A percentile compares a stretch with the other conserved stretches of the same genome.
These are phyloP conservation scores for Acridotheres tristis DNA, from an alignment of 2,797 vertebrate genomes.

Conservation along the genomic window DNA sequence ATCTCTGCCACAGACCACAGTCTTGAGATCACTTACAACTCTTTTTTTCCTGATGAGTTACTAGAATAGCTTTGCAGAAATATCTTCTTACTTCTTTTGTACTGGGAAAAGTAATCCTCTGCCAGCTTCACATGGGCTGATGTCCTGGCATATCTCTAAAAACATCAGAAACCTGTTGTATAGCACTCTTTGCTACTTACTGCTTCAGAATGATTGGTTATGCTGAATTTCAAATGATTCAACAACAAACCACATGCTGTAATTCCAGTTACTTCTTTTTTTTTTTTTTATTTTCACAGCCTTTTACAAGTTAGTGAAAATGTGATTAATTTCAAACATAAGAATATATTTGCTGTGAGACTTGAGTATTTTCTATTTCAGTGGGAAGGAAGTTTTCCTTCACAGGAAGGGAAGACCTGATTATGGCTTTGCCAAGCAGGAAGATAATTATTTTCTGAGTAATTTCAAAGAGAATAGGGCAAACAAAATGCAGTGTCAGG, in stretches of 20 bases:
- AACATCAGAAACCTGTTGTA: background rate
- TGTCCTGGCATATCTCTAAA: background rate
- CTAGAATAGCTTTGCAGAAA: conserved; percentile 5
- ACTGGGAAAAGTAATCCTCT: background rate
- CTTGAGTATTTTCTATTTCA: background rate
- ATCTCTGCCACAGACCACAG: background rate
- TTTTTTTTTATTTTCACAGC: background rate
- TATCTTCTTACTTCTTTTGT: background rate
- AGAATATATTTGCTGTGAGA: background rate
- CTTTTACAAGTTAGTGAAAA: background rate
- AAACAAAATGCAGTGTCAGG: background rate
- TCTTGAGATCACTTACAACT: background rate
- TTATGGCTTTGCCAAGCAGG: background rate
- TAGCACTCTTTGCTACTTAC: background rate
- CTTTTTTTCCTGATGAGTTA: background rate
- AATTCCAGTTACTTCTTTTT: background rate
- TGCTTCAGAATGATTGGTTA: background rate
- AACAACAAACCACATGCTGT: background rate
- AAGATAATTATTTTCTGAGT: background rate
- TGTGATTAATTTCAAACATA: background rate
- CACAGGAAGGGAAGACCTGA: background rate
- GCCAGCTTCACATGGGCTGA: background rate
- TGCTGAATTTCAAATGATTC: background rate
- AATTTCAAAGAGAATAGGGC: background rate
- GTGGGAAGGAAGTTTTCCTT: background rate